A percentile compares a stretch with the other conserved stretches of the same genome.
phyloP scores from a whole-genome alignment of 2,113 vertebrate genomes.

The Vimba vimba region DNA sequence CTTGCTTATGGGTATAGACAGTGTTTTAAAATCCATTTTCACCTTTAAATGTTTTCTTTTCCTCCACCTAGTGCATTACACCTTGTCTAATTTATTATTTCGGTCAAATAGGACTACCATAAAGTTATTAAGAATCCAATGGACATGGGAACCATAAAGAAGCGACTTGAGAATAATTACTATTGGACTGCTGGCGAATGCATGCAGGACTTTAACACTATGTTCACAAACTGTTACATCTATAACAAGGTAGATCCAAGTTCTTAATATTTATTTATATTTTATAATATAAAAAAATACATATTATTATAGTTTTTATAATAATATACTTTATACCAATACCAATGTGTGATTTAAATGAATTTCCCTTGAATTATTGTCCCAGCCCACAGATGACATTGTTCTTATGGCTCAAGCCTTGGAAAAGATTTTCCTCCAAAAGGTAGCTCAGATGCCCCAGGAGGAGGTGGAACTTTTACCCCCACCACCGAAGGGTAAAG shows the following conservation, averaged over 20 bases:
- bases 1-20: neutral
- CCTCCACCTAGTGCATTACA: neutral
- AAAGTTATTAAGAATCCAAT: conserved; percentile 99
- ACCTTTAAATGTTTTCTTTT: neutral
- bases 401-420: conserved; percentile 98
- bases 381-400: conserved; percentile 96
- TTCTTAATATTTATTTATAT: neutral
- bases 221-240: conserved; percentile 99
- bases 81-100: neutral
- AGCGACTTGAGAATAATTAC: conserved; percentile 94
- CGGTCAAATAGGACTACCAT: conserved; percentile 88
- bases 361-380: conserved; percentile 19
- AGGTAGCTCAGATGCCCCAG: conserved; percentile 98
- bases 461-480: conserved; percentile 94
- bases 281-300: neutral
- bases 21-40: neutral
- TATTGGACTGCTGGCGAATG: conserved; percentile 99
- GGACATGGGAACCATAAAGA: conserved; percentile 99
- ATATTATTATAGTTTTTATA: neutral
- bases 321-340: neutral
- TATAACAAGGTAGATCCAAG: conserved; percentile 91
- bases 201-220: conserved; percentile 99
- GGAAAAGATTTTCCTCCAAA: conserved; percentile 98
- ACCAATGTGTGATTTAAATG: neutral
- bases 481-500: conserved; percentile 93